Conservation (phyloP, 2,797 vertebrate genomes). For the Myoxocephalus aenaeus region DNA sequence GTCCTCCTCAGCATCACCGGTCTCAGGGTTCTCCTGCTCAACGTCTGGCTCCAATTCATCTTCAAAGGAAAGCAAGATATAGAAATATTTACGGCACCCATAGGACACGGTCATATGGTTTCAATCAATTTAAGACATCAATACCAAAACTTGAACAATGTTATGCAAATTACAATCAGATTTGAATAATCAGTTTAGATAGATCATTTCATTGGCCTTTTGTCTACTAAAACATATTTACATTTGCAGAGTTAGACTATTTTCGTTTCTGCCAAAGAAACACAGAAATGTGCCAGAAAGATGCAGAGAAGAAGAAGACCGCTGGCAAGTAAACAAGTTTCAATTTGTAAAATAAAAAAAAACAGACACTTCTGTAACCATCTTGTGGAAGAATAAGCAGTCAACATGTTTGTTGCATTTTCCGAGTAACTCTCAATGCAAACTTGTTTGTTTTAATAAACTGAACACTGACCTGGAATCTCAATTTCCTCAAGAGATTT, state of each 20-base stretch:
- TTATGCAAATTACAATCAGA: not conserved
- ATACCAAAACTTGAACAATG: not conserved
- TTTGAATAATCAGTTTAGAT: not conserved
- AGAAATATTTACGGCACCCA: not conserved
- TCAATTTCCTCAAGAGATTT: slow-evolving; percentile 62
- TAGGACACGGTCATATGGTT: not conserved
- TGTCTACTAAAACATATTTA: not conserved
- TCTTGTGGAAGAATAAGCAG: not conserved
- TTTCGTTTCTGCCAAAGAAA: not conserved
- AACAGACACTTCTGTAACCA: not conserved
- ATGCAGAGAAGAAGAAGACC: not conserved
- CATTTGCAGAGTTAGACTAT: not conserved
- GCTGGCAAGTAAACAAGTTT: not conserved
- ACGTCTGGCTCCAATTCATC: slow-evolving; percentile 34
- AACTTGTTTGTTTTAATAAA: not conserved
- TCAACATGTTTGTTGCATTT: not conserved
- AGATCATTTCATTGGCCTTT: not conserved
- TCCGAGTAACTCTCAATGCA: not conserved
- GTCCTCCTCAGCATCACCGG: not conserved
- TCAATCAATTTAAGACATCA: not conserved
- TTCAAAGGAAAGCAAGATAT: slow-evolving; percentile 19
- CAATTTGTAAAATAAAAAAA: not conserved
- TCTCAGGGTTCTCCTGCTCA: not conserved
- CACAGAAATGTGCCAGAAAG: not conserved
- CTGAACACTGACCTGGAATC: slow-evolving; percentile 54